These are phyloP conservation scores for Glyphotaelius pellucidus DNA, from an alignment of 2,888 invertebrate species.

Conservation along the genomic window DNA sequence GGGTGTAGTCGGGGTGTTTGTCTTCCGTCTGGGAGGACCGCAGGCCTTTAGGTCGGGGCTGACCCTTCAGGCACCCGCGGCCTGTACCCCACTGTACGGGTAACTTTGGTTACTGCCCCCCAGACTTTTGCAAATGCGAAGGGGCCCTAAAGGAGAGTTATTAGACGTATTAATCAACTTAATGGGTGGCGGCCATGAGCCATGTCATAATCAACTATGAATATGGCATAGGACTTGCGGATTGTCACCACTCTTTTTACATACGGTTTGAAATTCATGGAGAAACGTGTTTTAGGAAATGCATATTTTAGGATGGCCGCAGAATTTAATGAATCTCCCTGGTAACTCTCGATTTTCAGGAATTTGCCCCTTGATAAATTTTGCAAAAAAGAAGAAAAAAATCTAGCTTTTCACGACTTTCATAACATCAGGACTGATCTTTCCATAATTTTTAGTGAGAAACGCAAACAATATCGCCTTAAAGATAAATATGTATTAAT, in stretches of 20 bases:
- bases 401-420: too few relatives aligned
- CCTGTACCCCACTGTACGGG: neutral
- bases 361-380: neutral
- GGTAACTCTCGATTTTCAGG: neutral
- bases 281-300: neutral
- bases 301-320: neutral
- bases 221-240: neutral
- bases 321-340: neutral
- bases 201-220: conserved; percentile 2
- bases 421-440: too few relatives aligned
- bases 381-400: too few relatives aligned
- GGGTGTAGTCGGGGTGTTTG: conserved; percentile 20
- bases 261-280: neutral
- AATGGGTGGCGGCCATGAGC: neutral
- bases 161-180: neutral
- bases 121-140: neutral
- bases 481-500: too few relatives aligned
- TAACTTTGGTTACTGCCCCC: neutral
- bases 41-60: conserved; percentile 12
- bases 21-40: conserved; percentile 45
- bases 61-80: neutral
- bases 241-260: neutral
- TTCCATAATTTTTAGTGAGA: too few relatives aligned
- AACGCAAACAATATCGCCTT: too few relatives aligned
- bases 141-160: neutral